These are phyloP conservation scores for Drosophila rellima DNA, from an alignment of 2,888 invertebrate species.

Conservation along the genomic window DNA sequence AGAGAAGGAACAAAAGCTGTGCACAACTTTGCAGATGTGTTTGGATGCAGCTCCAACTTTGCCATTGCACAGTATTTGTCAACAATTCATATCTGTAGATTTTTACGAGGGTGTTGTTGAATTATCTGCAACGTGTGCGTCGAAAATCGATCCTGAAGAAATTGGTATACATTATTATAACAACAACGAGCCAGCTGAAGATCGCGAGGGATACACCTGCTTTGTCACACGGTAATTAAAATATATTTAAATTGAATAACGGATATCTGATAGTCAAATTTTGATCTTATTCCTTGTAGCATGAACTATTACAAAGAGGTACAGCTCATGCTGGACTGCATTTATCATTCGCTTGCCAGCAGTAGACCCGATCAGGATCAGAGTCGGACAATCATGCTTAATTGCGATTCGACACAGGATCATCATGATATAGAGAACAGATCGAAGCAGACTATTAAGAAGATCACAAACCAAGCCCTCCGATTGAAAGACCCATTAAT, in stretches of 20 bases:
- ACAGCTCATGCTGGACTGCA: slow-evolving; percentile 90
- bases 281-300: slow-evolving; percentile 85
- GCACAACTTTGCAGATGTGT: slow-evolving; percentile 93
- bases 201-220: slow-evolving; percentile 92
- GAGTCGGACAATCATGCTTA: slow-evolving; percentile 40
- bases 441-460: slow-evolving; percentile 86
- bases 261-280: not conserved
- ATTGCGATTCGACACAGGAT: slow-evolving; percentile 9
- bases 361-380: slow-evolving; percentile 78
- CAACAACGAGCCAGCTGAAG: slow-evolving; percentile 93
- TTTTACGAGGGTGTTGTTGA: slow-evolving; percentile 96
- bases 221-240: slow-evolving; percentile 88
- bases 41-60: slow-evolving; percentile 95
- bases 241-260: not conserved
- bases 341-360: slow-evolving; percentile 80
- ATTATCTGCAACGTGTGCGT: slow-evolving; percentile 93
- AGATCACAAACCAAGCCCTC: slow-evolving; percentile 89
- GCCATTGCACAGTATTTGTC: slow-evolving; percentile 93
- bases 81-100: slow-evolving; percentile 92
- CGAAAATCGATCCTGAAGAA: slow-evolving; percentile 95
- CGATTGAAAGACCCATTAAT: slow-evolving; percentile 93
- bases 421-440: slow-evolving; percentile 63
- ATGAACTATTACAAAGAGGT: slow-evolving; percentile 96
- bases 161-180: slow-evolving; percentile 95
- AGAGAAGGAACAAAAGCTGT: slow-evolving; percentile 92